Conservation (phyloP, 2,888 invertebrate species). For the Ennomos erosarius region DNA sequence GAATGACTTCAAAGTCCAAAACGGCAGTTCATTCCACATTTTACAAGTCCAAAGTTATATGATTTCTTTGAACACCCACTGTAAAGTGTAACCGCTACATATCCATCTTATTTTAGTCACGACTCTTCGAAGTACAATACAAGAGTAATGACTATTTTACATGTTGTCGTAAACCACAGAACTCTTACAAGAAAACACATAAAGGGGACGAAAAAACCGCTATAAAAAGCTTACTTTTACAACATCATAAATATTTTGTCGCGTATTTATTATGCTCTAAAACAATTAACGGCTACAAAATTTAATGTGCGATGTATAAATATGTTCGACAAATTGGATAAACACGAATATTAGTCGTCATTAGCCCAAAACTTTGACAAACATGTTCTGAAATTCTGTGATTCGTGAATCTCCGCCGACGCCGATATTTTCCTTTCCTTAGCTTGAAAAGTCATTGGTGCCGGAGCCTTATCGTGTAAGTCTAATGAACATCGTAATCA, state of each 20-base stretch:
- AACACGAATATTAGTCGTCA: too few relatives aligned
- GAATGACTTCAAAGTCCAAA: too few relatives aligned
- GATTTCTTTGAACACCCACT: neutral
- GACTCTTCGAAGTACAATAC: conserved; percentile 56
- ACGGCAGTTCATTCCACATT: too few relatives aligned
- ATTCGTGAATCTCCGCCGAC: too few relatives aligned
- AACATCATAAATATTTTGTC: conserved; percentile 38
- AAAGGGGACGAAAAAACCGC: conserved; percentile 46
- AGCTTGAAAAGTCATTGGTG: too few relatives aligned
- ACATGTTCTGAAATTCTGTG: too few relatives aligned
- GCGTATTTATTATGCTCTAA: conserved; percentile 25
- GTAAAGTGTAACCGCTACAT: conserved; percentile 21
- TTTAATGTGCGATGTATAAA: too few relatives aligned
- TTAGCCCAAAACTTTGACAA: too few relatives aligned
- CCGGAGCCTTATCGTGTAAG: too few relatives aligned
- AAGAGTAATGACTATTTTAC: conserved; percentile 68
- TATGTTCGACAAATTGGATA: too few relatives aligned
- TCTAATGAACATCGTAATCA: too few relatives aligned
- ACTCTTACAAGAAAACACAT: conserved; percentile 55
- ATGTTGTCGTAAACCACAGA: conserved; percentile 60
- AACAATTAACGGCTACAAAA: conserved; percentile 16
- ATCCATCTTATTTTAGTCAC: conserved; percentile 52
- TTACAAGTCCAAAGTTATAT: conserved; percentile 13
- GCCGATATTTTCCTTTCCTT: too few relatives aligned
- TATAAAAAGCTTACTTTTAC: conserved; percentile 41